Base-by-base conservation (phyloP, 2,888 invertebrate species). In the Polyommatus icarus region DNA sequence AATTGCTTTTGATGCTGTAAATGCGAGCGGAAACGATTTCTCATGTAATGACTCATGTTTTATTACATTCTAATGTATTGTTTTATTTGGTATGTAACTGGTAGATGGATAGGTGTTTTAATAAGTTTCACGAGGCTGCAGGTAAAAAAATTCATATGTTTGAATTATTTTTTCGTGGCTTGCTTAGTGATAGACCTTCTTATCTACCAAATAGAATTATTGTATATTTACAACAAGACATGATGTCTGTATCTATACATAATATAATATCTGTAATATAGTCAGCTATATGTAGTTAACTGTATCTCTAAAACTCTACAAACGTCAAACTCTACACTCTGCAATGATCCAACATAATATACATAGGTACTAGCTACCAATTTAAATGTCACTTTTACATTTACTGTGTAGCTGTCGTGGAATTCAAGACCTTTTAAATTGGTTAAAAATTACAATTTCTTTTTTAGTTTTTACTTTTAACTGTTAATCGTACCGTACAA, bases 1-100 rank as follows among this genome's bases (percentile, higher is more conserved):
- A 67, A 67, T 67, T 67, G 67, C 67, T 29, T 67, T 32, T 67
- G 67, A 67, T 67, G 15, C 29, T 67, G 67, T 29, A 67, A 61
- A 61, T 24, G 20, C 15, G 67, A 67, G 29, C 29, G 67, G 67
- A 67, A 67, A 67, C 29, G 4, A 67, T 67, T 67, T 32, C 29
- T 67, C 67, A 67, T 67, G n/a, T 61, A 29, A 67, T 67, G 67
- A 67, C 15, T 67, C 67, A 32, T 29, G 3, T 32, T 40, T 46
- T 12, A 46, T 46, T 46, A 46, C 46, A 46, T 46, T 46, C 10
- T 46, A 46, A 46, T 46, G 12, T 46, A 46, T 46, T 46, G 46
- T 46, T 46, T 46, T 46, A 46, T 46, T 46, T 46, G 46, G 46
- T 46, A 46, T 10, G 46, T 46, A 46, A 46, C 46, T 46, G 46